Conservation (phyloP, 2,113 vertebrate species). For the Nyctereutes procyonoides region DNA sequence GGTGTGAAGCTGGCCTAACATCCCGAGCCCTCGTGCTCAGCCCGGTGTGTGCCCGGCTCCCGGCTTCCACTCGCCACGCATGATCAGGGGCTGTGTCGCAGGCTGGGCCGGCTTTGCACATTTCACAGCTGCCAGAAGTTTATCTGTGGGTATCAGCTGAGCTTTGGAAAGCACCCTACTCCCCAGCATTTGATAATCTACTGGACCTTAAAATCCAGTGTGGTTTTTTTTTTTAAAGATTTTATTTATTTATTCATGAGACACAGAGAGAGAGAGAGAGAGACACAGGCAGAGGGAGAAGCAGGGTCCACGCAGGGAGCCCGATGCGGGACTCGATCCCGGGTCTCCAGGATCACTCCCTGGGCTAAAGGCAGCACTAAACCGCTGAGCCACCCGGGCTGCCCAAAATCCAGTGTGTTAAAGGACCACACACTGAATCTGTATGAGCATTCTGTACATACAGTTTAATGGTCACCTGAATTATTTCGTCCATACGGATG, state of each 20-base stretch:
- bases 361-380: too few relatives aligned
- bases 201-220: background rate
- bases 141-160: background rate
- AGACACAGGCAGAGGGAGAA: too few relatives aligned
- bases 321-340: too few relatives aligned
- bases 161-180: background rate
- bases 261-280: too few relatives aligned
- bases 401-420: background rate
- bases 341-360: too few relatives aligned
- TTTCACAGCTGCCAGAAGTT: background rate
- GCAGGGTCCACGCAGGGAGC: too few relatives aligned
- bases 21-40: background rate
- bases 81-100: background rate
- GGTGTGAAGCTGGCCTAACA: background rate
- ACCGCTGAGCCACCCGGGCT: too few relatives aligned
- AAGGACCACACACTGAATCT: background rate
- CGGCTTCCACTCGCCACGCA: background rate
- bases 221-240: too few relatives aligned
- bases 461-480: background rate
- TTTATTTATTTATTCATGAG: too few relatives aligned
- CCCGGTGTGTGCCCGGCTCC: background rate
- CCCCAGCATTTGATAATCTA: background rate
- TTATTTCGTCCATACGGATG: background rate
- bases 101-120: background rate
- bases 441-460: background rate